phyloP scores from a whole-genome alignment of 2,888 invertebrate genomes.

The Auanema sp. region DNA sequence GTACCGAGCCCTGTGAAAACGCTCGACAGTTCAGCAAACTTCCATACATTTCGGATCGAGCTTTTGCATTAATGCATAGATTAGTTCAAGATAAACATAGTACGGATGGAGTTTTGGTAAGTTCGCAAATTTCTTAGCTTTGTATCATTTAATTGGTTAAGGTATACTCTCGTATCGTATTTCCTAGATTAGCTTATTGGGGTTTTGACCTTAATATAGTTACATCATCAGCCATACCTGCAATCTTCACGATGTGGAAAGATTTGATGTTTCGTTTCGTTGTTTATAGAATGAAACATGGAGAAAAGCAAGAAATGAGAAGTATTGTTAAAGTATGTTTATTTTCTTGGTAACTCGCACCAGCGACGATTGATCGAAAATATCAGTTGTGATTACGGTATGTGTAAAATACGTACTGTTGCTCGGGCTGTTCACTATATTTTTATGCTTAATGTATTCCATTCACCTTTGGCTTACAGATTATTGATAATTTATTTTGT shows the following conservation, averaged over 20 bases:
- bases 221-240: constrained; percentile 13
- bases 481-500: constrained; percentile 67
- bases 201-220: constrained; percentile 6
- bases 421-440: too few species aligned
- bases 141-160: constrained; percentile 3
- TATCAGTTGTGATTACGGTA: too few species aligned
- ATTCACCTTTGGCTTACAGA: constrained; percentile 7
- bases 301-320: constrained; percentile 1
- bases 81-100: constrained; percentile 14
- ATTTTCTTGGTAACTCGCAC: too few species aligned
- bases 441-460: too few species aligned
- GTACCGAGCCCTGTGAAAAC: neutral
- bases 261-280: constrained; percentile 17
- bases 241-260: constrained; percentile 11
- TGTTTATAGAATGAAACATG: constrained; percentile 50
- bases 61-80: constrained; percentile 20
- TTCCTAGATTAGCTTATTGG: constrained; percentile 17
- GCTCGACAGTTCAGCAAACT: constrained; percentile 10
- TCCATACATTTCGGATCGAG: constrained; percentile 7
- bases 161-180: constrained; percentile 15
- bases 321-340: constrained; percentile 10
- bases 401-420: too few species aligned
- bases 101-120: constrained; percentile 12
- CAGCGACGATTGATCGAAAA: too few species aligned
- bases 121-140: neutral